Evolutionary conservation across 2,113 vertebrate species (phyloP).

Genomic region (Cryptoleucopteryx plumbea): DNA sequence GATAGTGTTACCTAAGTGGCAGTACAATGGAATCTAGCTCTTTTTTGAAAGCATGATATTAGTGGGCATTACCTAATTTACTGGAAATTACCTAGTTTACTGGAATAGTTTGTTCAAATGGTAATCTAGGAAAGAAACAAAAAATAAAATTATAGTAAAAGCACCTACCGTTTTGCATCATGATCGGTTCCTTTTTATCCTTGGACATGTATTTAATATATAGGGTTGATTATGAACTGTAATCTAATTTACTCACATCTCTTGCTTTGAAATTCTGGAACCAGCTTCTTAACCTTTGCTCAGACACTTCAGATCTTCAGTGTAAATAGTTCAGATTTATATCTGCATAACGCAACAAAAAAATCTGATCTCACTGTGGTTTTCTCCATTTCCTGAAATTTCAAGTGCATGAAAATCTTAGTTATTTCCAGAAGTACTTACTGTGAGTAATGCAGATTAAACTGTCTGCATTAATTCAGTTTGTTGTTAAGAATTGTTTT

Average conservation of each 20-base stretch:
- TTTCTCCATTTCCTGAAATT: background rate
- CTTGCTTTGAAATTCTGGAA: background rate
- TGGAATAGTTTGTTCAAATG: background rate
- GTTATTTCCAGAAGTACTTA: background rate
- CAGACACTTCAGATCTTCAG: background rate
- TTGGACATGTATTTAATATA: background rate
- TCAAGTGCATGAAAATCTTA: background rate
- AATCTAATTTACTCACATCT: background rate
- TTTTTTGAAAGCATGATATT: background rate
- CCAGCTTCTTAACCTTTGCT: background rate
- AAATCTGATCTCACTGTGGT: background rate
- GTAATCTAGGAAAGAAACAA: background rate
- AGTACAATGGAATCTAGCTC: constrained; percentile 12
- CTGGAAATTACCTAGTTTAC: background rate
- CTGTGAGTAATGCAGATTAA: background rate
- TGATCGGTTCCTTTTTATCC: background rate
- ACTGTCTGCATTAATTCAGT: background rate
- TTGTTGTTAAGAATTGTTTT: background rate
- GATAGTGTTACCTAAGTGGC: constrained; percentile 9
- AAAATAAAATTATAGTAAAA: background rate
- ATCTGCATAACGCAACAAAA: background rate
- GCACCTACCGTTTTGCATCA: background rate
- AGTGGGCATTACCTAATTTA: background rate
- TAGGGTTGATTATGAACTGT: background rate
- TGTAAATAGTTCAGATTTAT: background rate